Percentiles rank a stretch among this genome's conserved stretches.
Evolutionary conservation across 2,888 invertebrate genomes (phyloP).

Genomic region (Lacanobia oleracea): DNA sequence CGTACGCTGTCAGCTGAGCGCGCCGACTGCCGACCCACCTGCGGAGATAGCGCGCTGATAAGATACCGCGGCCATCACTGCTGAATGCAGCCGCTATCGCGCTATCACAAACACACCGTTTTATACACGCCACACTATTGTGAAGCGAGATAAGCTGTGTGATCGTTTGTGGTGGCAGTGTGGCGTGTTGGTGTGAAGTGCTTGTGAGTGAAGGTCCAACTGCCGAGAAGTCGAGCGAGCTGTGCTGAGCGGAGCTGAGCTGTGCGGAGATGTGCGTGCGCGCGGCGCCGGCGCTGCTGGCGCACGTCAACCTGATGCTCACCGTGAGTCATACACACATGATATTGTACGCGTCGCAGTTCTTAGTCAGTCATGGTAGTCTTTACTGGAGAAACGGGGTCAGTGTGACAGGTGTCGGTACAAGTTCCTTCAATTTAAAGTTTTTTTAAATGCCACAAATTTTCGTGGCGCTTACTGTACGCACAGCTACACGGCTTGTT

Average conservation of each 20-base stretch:
- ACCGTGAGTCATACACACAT: slow-evolving; percentile 74
- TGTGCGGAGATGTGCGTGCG: slow-evolving; percentile 62
- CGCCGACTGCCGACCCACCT: slow-evolving; percentile 27
- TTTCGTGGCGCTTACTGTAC: not conserved
- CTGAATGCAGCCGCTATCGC: slow-evolving; percentile 29
- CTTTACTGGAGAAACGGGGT: too few species aligned
- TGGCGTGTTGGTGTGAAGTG: not conserved
- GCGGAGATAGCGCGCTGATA: slow-evolving; percentile 43
- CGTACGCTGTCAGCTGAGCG: not conserved
- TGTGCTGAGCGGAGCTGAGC: slow-evolving; percentile 14
- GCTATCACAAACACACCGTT: slow-evolving; percentile 33
- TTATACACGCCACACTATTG: slow-evolving; percentile 22
- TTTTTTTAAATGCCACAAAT: not conserved
- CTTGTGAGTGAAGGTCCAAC: not conserved
- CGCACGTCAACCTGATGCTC: slow-evolving; percentile 80
- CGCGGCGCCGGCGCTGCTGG: slow-evolving; percentile 73
- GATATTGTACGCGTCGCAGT: not conserved
- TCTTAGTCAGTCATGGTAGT: not conserved
- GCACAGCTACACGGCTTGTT: not conserved
- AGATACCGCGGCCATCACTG: slow-evolving; percentile 39
- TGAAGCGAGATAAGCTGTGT: slow-evolving; percentile 6
- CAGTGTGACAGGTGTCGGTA: not conserved
- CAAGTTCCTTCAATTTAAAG: not conserved
- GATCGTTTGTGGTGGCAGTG: not conserved
- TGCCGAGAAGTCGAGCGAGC: not conserved